Base-by-base conservation (phyloP, 2,113 vertebrate species). In the Pseudopipra pipra region DNA sequence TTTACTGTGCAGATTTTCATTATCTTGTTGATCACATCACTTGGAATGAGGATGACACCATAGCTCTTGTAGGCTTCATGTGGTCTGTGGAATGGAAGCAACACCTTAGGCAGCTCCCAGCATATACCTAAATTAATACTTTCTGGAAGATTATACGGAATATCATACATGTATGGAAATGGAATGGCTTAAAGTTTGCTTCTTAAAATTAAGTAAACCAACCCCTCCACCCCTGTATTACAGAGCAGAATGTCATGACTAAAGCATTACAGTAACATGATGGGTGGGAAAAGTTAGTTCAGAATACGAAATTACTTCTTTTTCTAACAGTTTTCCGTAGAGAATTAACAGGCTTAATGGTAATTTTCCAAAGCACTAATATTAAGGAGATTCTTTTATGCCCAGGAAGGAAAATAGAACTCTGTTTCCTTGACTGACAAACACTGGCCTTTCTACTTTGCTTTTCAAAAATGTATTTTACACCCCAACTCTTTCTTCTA, bases 1-100 rank as follows among this genome's bases (percentile, higher is more conserved):
- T 87, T 85, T 85, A 11, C 59, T 65, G 61, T 75, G 47, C 15
- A 78, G 41, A 14, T 55, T 27, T 82, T 74, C 31, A 33, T 72
- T 25, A 3, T 2, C 1, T 43, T 62, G 25, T 70, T 75, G 63
- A 12, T 51, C 0, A 0, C 4, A 4, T 74, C 15, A 35, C 28
- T 24, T 77, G 68, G 28, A 70, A 41, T 16, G 37, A 27, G 41
- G 35, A 22, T n/a, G 65, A 30, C 12, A 13, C 41, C 51, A 19
- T 9, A 62, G 15, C 22, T 87, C 22, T n/a, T 46, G 28, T 8
- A 83, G 22, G 23, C 5, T 59, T 55, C 33, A 12, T 61, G 49
- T 68, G n/a, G 21, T 18, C 18, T 51, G 18, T 18, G 39, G 14
- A 71, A 9, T 2, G 3, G 39, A 81, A 71, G 56, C 71, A 76